A percentile compares a stretch with the other conserved stretches of the same genome.
Evolutionary conservation across 2,888 invertebrate genomes (phyloP).

Genomic region (Sesamia inferens): DNA sequence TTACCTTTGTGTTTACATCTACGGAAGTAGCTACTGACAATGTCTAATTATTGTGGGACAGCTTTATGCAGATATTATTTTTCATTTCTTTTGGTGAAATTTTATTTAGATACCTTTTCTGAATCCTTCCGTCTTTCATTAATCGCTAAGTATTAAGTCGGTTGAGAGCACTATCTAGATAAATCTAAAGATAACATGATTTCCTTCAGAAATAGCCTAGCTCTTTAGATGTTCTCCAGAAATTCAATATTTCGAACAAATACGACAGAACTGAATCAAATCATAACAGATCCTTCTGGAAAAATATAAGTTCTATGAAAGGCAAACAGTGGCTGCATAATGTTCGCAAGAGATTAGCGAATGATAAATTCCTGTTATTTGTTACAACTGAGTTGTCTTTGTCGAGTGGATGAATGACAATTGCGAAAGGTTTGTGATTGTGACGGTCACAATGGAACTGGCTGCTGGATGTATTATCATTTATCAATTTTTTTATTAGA

Average conservation of each 20-base stretch:
- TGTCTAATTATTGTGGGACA: constrained; percentile 42
- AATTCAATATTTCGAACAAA: background rate
- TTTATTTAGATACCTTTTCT: constrained; percentile 3
- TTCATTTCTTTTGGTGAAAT: constrained; percentile 1
- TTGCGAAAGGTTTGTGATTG: constrained; percentile 72
- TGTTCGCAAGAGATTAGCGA: constrained; percentile 70
- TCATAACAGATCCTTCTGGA: constrained; percentile 57
- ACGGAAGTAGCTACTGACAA: constrained; percentile 23
- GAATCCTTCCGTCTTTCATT: background rate
- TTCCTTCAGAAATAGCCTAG: background rate
- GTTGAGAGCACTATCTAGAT: no score
- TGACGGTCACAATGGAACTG: constrained; percentile 55
- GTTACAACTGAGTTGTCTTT: constrained; percentile 70
- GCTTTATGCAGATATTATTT: constrained; percentile 12
- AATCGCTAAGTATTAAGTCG: background rate
- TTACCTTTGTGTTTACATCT: constrained; percentile 56
- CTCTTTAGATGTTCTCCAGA: constrained; percentile 5
- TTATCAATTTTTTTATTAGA: constrained; percentile 66
- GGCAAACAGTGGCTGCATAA: constrained; percentile 65
- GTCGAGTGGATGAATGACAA: constrained; percentile 73
- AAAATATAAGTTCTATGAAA: constrained; percentile 63
- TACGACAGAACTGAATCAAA: constrained; percentile 25
- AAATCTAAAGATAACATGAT: constrained; percentile 8
- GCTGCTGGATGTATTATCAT: constrained; percentile 57
- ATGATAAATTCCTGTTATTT: constrained; percentile 76